Conservation (phyloP, 2,888 invertebrate genomes). For the Meganola albula region DNA sequence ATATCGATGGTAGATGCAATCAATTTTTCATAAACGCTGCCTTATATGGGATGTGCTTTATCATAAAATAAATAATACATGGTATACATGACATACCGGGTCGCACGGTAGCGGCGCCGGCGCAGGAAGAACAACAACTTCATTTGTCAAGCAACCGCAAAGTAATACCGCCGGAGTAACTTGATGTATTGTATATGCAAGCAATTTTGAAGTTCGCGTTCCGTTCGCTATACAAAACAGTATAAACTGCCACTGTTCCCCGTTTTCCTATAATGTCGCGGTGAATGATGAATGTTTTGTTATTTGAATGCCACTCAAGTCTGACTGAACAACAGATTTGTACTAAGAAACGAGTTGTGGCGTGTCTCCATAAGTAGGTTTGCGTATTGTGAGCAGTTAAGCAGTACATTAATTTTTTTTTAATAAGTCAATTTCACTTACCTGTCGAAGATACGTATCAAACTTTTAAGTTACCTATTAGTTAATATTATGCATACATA, state of each 20-base stretch:
- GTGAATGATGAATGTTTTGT: slow-evolving; percentile 46
- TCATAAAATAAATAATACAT: too few relatives aligned
- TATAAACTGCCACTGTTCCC: slow-evolving; percentile 45
- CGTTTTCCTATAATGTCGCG: slow-evolving; percentile 50
- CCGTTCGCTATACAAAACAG: slow-evolving; percentile 39
- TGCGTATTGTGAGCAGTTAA: too few relatives aligned
- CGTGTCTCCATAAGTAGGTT: too few relatives aligned
- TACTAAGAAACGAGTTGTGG: too few relatives aligned
- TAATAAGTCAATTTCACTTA: too few relatives aligned
- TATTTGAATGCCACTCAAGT: slow-evolving; percentile 29
- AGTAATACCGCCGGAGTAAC: slow-evolving; percentile 33
- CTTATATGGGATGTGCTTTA: too few relatives aligned
- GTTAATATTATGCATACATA: too few relatives aligned
- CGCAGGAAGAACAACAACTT: slow-evolving; percentile 48
- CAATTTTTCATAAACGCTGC: too few relatives aligned
- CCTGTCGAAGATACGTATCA: too few relatives aligned
- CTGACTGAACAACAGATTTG: slow-evolving; percentile 29
- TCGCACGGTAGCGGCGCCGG: slow-evolving; percentile 40
- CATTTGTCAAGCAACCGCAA: slow-evolving; percentile 71
- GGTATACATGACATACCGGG: slow-evolving; percentile 32
- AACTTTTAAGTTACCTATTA: too few relatives aligned
- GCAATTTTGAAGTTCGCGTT: slow-evolving; percentile 60
- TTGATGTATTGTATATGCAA: slow-evolving; percentile 56
- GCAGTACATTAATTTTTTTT: too few relatives aligned
- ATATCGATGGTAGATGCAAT: too few relatives aligned